Percentiles rank a stretch among this genome's conserved stretches.
phyloP scores from a whole-genome alignment of 2,888 invertebrate species.

The Luperina testacea region DNA sequence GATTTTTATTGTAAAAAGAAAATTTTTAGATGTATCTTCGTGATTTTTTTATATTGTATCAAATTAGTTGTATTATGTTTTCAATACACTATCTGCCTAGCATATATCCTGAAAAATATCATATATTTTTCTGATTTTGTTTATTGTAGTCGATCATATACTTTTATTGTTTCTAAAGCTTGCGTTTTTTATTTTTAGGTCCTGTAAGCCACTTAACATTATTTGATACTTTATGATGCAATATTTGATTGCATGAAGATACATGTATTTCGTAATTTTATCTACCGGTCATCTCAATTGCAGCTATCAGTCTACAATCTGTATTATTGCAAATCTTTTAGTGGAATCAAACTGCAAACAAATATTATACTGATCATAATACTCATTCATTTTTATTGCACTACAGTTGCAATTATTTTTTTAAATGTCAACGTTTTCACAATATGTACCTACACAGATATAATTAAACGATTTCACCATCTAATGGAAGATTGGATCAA shows the following conservation, averaged over 20 bases:
- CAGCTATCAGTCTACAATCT: constrained; percentile 17
- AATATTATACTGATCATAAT: constrained; percentile 6
- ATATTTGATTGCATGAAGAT: background rate
- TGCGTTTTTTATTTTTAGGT: too few species aligned
- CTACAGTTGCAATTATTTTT: constrained; percentile 9
- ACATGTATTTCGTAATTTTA: constrained; percentile 8
- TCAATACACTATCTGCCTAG: too few species aligned
- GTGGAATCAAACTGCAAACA: constrained; percentile 8
- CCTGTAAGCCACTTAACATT: background rate
- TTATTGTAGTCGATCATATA: too few species aligned
- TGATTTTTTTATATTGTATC: too few species aligned
- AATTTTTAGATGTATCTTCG: too few species aligned
- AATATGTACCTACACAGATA: constrained; percentile 15
- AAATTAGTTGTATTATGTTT: too few species aligned
- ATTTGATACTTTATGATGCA: background rate
- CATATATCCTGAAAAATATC: too few species aligned
- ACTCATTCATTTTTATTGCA: constrained; percentile 22
- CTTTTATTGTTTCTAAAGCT: too few species aligned
- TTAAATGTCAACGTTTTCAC: constrained; percentile 39
- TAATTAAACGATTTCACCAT: constrained; percentile 25
- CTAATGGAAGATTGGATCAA: constrained; percentile 16
- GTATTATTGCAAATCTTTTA: constrained; percentile 18
- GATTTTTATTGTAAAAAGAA: too few species aligned
- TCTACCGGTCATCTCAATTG: constrained; percentile 20
- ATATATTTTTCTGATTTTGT: too few species aligned